Percentiles rank a stretch among this genome's conserved stretches.
Conservation (phyloP, 1,140 invertebrate species). For the Phortica variegata region DNA sequence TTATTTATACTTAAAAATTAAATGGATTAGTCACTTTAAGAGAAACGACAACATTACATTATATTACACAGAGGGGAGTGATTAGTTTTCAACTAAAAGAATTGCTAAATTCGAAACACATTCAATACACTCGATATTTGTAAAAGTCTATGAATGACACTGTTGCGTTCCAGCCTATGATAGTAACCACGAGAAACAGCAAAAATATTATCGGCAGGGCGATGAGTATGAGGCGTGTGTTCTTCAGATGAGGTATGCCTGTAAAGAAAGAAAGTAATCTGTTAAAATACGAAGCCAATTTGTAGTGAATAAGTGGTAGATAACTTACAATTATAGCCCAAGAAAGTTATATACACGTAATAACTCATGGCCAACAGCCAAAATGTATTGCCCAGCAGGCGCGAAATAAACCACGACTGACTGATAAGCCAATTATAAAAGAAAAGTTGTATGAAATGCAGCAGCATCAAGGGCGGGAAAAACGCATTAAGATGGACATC, state of each 20-base stretch:
- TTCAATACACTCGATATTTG: slow-evolving; percentile 66
- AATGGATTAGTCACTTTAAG: too few relatives aligned
- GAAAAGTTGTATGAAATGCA: slow-evolving; percentile 90
- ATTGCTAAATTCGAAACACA: too few relatives aligned
- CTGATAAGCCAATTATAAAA: slow-evolving; percentile 82
- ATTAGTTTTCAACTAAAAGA: too few relatives aligned
- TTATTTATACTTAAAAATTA: too few relatives aligned
- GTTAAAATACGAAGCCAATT: neutral
- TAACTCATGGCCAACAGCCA: slow-evolving; percentile 91
- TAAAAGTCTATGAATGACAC: slow-evolving; percentile 79
- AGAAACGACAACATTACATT: too few relatives aligned
- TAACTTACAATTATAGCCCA: slow-evolving; percentile 92
- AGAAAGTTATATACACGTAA: slow-evolving; percentile 96
- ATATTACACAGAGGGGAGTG: too few relatives aligned
- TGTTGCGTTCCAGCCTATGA: slow-evolving; percentile 71
- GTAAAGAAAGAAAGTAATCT: slow-evolving; percentile 53
- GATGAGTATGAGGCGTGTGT: slow-evolving; percentile 84
- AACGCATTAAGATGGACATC: slow-evolving; percentile 99
- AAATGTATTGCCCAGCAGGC: slow-evolving; percentile 88
- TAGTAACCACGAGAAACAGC: slow-evolving; percentile 77
- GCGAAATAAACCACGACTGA: slow-evolving; percentile 72
- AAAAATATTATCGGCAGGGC: slow-evolving; percentile 79
- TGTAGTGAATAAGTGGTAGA: slow-evolving; percentile 3
- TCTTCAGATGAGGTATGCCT: slow-evolving; percentile 89
- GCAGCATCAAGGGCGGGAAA: slow-evolving; percentile 86